These are phyloP conservation scores for Hirtodrosophila confusa DNA, from an alignment of 2,888 invertebrate genomes.

Conservation along the genomic window DNA sequence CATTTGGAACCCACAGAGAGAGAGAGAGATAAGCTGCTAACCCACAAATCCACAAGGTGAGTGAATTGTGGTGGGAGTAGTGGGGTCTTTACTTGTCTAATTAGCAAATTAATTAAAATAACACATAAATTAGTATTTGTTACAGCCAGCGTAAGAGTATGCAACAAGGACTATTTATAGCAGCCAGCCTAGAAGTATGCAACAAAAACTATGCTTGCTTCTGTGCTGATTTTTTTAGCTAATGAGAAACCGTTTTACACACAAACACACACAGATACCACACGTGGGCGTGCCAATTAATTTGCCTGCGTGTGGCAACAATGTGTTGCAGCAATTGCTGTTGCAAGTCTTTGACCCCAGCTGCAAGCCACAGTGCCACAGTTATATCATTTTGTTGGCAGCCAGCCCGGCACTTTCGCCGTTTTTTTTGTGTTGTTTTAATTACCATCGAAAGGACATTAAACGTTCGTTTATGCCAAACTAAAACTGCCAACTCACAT, in stretches of 20 bases:
- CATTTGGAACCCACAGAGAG: conserved; percentile 26
- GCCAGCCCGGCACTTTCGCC: neutral
- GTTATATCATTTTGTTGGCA: conserved; percentile 39
- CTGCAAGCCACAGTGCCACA: conserved; percentile 16
- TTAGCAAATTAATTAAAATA: conserved; percentile 37
- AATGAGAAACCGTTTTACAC: conserved; percentile 5
- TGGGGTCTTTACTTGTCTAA: conserved; percentile 1
- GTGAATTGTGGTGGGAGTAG: neutral
- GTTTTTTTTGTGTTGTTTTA: conserved; percentile 31
- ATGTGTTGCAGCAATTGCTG: conserved; percentile 14
- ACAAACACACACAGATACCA: neutral
- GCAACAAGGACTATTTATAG: conserved; percentile 13
- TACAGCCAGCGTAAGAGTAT: conserved; percentile 32
- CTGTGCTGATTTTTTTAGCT: neutral
- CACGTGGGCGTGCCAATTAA: conserved; percentile 22
- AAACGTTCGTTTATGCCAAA: conserved; percentile 34
- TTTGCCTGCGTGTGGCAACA: conserved; percentile 16
- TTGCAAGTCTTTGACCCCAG: conserved; percentile 49
- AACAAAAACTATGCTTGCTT: too few relatives aligned
- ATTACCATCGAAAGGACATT: conserved; percentile 62
- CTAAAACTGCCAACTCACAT: conserved; percentile 19
- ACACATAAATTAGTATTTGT: conserved; percentile 20
- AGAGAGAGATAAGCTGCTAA: conserved; percentile 42
- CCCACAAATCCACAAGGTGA: conserved; percentile 58
- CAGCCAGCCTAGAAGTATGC: too few relatives aligned